Evolutionary conservation across 2,797 vertebrate species (phyloP).

Genomic region (Tympanoctomys barrerae): DNA sequence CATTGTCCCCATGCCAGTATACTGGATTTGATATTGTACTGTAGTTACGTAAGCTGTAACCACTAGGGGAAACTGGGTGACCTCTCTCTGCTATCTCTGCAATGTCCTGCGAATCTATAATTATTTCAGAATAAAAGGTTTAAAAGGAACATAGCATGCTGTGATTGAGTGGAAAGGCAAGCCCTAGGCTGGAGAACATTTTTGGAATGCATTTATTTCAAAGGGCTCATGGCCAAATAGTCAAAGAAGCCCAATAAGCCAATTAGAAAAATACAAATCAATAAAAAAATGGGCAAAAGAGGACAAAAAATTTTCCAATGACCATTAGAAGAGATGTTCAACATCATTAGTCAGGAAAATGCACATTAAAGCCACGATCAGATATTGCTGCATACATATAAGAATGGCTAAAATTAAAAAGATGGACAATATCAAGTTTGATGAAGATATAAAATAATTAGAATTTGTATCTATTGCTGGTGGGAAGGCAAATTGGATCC

Average conservation of each 20-base stretch:
- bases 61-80: neutral
- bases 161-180: conserved; percentile 5
- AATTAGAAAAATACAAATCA: conserved; percentile 33
- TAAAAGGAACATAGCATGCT: neutral
- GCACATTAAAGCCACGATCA: conserved; percentile 36
- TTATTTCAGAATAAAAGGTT: conserved; percentile 40
- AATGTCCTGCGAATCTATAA: neutral
- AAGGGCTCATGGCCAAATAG: neutral
- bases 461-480: neutral
- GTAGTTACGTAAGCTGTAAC: neutral
- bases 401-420: neutral
- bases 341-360: conserved; percentile 17
- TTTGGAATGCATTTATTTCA: conserved; percentile 21
- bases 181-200: neutral
- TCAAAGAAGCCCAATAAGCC: neutral
- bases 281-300: conserved; percentile 34
- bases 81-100: neutral
- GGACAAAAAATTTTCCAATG: neutral
- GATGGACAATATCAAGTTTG: neutral
- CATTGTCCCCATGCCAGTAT: neutral
- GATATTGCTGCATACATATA: neutral
- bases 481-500: neutral
- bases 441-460: neutral
- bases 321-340: neutral
- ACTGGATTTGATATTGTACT: neutral